Conservation (phyloP, 2,113 vertebrate genomes). For the Microtus pennsylvanicus region DNA sequence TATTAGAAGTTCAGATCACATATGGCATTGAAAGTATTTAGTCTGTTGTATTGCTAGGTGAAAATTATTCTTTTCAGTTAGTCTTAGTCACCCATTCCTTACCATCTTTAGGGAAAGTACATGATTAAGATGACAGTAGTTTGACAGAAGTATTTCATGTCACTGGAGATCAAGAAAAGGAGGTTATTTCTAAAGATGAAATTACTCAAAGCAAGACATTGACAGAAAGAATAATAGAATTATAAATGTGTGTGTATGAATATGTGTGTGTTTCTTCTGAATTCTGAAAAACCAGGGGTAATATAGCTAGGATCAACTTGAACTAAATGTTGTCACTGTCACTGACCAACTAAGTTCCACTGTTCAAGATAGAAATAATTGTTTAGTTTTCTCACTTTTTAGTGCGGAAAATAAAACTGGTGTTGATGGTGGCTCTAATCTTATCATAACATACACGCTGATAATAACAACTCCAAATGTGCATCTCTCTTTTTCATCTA, state of each 20-base stretch:
- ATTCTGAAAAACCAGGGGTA: not conserved
- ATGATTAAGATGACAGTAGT: not conserved
- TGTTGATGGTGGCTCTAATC: not conserved
- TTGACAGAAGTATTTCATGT: not conserved
- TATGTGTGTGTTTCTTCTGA: not conserved
- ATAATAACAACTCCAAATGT: not conserved
- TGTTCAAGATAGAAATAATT: not conserved
- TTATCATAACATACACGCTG: not conserved
- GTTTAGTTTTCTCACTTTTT: not conserved
- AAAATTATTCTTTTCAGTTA: slow-evolving; percentile 15
- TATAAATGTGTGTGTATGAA: not conserved
- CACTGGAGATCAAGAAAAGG: not conserved
- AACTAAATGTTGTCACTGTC: not conserved
- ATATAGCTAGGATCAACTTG: not conserved
- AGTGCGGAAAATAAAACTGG: not conserved
- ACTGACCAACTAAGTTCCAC: not conserved
- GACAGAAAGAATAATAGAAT: not conserved
- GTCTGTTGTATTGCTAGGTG: not conserved
- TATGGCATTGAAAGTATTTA: not conserved
- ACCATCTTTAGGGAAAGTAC: not conserved
- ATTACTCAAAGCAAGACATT: not conserved
- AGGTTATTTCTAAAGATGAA: not conserved
- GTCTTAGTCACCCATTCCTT: not conserved
- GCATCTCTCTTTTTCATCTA: not conserved
- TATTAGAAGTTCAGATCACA: not conserved